Evolutionary conservation across 2,797 vertebrate species (phyloP).

Genomic region (Euphonia xanthogaster): DNA sequence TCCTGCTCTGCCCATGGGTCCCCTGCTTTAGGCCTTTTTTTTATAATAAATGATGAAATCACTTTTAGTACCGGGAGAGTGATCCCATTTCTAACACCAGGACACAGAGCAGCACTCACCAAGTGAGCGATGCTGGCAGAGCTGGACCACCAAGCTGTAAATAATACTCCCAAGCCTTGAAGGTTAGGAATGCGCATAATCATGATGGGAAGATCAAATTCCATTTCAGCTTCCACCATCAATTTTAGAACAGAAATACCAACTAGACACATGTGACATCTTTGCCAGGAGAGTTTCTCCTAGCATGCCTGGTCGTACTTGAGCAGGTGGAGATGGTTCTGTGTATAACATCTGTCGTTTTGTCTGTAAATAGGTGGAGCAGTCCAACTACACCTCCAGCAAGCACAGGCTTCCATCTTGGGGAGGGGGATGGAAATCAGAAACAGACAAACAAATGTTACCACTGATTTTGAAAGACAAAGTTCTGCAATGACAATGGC

Average conservation of each 20-base stretch:
- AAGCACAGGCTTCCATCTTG: background rate
- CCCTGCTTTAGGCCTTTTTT: background rate
- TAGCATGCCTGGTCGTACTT: background rate
- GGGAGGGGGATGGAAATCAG: accelerated
- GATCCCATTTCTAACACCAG: background rate
- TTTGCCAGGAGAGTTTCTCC: background rate
- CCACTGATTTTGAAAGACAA: background rate
- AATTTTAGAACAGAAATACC: background rate
- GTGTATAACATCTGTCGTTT: background rate
- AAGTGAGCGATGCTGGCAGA: background rate
- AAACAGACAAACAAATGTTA: background rate
- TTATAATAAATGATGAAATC: background rate
- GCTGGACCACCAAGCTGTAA: background rate
- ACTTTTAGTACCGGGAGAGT: background rate
- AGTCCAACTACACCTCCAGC: background rate
- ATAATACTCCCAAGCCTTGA: background rate
- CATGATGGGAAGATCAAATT: background rate
- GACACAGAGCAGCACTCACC: background rate
- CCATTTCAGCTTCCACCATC: background rate
- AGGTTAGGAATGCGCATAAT: background rate
- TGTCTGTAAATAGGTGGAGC: background rate
- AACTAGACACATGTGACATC: background rate
- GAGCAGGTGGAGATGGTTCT: background rate
- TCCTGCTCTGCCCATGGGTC: background rate
- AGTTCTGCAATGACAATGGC: background rate